A percentile compares a stretch with the other conserved stretches of the same genome.
These are phyloP conservation scores for Onychorhynchus coronatus DNA, from an alignment of 2,113 vertebrate genomes.

Conservation along the genomic window DNA sequence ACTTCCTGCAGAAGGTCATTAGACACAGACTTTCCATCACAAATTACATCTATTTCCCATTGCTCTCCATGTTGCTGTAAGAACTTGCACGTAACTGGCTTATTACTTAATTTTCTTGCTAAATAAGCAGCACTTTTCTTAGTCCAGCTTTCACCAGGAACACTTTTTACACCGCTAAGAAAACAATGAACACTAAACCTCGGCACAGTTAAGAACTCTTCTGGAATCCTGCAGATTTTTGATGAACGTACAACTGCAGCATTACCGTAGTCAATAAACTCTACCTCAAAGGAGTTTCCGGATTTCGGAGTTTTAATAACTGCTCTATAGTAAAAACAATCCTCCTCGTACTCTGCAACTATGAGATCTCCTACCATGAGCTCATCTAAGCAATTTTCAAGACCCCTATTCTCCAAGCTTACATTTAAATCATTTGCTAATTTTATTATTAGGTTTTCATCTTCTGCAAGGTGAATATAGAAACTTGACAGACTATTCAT, in stretches of 20 bases:
- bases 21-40: slow-evolving; percentile 50
- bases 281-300: slow-evolving; percentile 67
- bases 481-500: slow-evolving; percentile 70
- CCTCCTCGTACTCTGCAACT: slow-evolving; percentile 71
- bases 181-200: slow-evolving; percentile 79
- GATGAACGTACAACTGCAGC: slow-evolving; percentile 61
- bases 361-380: slow-evolving; percentile 69
- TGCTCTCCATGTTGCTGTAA: slow-evolving; percentile 57
- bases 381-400: background rate
- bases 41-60: slow-evolving; percentile 79
- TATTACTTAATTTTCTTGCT: slow-evolving; percentile 55
- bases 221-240: slow-evolving; percentile 71
- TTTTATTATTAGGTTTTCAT: slow-evolving; percentile 75
- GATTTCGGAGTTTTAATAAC: slow-evolving; percentile 67
- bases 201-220: slow-evolving; percentile 70
- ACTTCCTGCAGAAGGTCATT: slow-evolving; percentile 34
- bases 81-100: slow-evolving; percentile 78
- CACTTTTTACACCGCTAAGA: slow-evolving; percentile 57
- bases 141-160: slow-evolving; percentile 35
- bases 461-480: slow-evolving; percentile 80
- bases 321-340: slow-evolving; percentile 79
- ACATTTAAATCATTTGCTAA: slow-evolving; percentile 75
- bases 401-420: background rate
- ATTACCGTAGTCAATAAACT: slow-evolving; percentile 90
- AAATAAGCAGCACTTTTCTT: slow-evolving; percentile 60